Evolutionary conservation across 2,113 vertebrate genomes (phyloP).

Genomic region (Sturnira hondurensis): DNA sequence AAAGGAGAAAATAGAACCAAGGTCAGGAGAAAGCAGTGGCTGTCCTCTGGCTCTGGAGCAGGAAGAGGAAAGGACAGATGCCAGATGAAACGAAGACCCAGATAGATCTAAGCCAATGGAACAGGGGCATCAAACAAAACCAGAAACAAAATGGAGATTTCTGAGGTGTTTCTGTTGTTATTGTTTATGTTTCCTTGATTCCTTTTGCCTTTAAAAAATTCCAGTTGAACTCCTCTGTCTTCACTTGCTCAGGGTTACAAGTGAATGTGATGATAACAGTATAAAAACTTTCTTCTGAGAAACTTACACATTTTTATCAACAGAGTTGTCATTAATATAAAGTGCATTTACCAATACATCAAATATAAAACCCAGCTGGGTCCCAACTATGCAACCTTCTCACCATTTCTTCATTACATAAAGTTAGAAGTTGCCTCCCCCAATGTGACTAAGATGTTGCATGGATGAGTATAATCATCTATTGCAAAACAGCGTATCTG

Average conservation of each 20-base stretch:
- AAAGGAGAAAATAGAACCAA: constrained; percentile 44
- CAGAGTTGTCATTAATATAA: not conserved
- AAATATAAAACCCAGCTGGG: not conserved
- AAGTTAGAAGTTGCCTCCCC: not conserved
- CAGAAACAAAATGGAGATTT: not conserved
- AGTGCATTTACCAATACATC: not conserved
- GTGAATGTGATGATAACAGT: not conserved
- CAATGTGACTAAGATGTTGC: not conserved
- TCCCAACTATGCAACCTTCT: not conserved
- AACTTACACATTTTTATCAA: not conserved
- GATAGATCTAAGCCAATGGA: constrained; percentile 25
- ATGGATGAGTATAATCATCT: not conserved
- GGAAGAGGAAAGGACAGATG: not conserved
- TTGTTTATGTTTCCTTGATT: not conserved
- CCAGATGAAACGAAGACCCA: constrained; percentile 20
- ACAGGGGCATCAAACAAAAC: not conserved
- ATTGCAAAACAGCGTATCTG: not conserved
- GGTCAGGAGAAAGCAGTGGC: constrained; percentile 14
- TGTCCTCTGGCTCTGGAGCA: constrained; percentile 29
- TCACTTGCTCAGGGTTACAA: not conserved
- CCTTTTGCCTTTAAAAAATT: not conserved
- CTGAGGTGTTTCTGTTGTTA: not conserved
- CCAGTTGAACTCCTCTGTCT: not conserved
- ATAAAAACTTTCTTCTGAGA: not conserved
- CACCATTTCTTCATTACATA: not conserved